Base-by-base conservation (phyloP, 2,888 invertebrate genomes). In the Amiota communis region DNA sequence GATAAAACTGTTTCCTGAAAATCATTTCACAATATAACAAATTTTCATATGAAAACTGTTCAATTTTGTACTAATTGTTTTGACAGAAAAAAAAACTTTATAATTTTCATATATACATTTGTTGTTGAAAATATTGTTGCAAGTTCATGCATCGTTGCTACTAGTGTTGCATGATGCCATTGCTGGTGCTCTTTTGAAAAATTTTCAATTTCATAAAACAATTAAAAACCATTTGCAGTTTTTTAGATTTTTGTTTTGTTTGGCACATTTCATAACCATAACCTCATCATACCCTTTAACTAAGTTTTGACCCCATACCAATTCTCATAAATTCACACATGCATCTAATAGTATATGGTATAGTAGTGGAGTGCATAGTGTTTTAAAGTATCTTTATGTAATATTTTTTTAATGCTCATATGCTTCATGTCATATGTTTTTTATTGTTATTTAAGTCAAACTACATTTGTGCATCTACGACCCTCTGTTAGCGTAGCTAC, bases 161-260 rank as follows among this genome's bases (percentile, higher is more conserved):
- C 36, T 11, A n/a, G n/a, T n/a, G 13, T 15, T 11, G 59, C 59
- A 59, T 48, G n/a, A 15, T 15, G 23, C n/a, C 49, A 56, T 23
- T 64, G 74, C 57, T 36, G n/a, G n/a, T n/a, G 36, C 6, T 36
- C 36, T 36, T 36, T 2, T 6, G 36, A 71, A 49, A 67, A 75
- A 69, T 76, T 85, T 86, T 79, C 76, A 84, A 81, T 86, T 81
- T 84, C 75, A 80, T 78, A 76, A 77, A 83, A 86, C 86, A 83
- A 83, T 83, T 86, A 86, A 83, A 83, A 80, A 77, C 86, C 85
- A 86, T 83, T 83, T 84, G 82, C 6, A 36, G 23, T 2, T 23
- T 23, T 23, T 36, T 36, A 23, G 3, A 2, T 36, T 36, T 36
- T 36, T 51, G 9, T n/a, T 59, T 59, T 51, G 8, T 36, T 36